These are phyloP conservation scores for Drosophila mulleri DNA, from an alignment of 2,888 invertebrate species.

Conservation along the genomic window DNA sequence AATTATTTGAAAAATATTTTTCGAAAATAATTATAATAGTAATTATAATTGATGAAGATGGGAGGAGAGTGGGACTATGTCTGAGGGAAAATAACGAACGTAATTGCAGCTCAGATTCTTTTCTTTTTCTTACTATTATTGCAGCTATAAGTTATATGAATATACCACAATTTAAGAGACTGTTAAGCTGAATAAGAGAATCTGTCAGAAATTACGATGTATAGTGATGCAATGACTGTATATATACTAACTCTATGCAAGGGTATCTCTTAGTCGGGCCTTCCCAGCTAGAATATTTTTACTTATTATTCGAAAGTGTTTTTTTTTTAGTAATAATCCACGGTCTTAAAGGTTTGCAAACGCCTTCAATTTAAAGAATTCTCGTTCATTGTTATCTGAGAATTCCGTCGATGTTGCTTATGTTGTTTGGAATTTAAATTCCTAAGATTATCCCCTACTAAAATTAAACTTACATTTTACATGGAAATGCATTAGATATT, in stretches of 20 bases:
- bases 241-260: too few relatives aligned
- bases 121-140: not conserved
- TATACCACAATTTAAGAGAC: too few relatives aligned
- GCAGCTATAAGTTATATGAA: not conserved
- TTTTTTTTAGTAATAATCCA: not conserved
- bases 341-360: not conserved
- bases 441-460: not conserved
- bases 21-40: not conserved
- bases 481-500: conserved; percentile 2
- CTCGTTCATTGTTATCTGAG: not conserved
- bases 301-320: not conserved
- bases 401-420: not conserved
- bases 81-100: not conserved
- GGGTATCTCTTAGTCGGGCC: not conserved
- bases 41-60: not conserved
- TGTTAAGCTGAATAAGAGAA: too few relatives aligned
- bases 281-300: not conserved
- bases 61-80: not conserved
- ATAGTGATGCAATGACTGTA: too few relatives aligned
- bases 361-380: not conserved
- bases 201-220: too few relatives aligned
- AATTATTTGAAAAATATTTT: not conserved
- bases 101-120: not conserved
- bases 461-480: not conserved
- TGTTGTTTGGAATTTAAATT: not conserved